Conservation (phyloP, 2,888 invertebrate species). For the Dromius quadrimaculatus region DNA sequence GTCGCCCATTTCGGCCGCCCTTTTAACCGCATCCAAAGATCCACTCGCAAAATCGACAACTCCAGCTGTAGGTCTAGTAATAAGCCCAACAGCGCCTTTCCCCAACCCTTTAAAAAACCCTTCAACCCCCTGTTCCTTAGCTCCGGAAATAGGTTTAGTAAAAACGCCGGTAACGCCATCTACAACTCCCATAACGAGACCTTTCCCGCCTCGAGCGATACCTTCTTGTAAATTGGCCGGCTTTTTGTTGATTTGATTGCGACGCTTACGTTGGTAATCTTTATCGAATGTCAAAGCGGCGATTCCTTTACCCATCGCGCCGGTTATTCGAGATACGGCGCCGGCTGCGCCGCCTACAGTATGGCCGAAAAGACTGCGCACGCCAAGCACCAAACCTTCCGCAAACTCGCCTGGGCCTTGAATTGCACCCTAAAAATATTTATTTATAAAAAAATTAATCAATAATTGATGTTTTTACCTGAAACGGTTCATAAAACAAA, state of each 20-base stretch:
- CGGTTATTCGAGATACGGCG: conserved; percentile 89
- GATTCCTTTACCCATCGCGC: conserved; percentile 87
- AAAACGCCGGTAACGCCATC: conserved; percentile 98
- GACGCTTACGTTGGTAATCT: conserved; percentile 93
- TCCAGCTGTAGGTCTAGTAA: conserved; percentile 96
- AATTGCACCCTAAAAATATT: conserved; percentile 87
- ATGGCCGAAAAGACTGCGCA: conserved; percentile 94
- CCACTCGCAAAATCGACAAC: conserved; percentile 98
- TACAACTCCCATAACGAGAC: conserved; percentile 94
- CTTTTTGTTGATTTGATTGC: conserved; percentile 89
- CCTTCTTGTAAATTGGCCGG: conserved; percentile 92
- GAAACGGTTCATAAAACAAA: conserved; percentile 98
- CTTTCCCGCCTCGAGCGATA: conserved; percentile 93
- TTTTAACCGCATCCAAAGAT: conserved; percentile 94
- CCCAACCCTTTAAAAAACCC: conserved; percentile 93
- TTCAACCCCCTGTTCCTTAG: conserved; percentile 91
- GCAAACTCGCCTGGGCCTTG: conserved; percentile 99
- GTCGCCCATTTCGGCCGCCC: conserved; percentile 81
- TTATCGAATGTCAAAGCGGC: conserved; percentile 95
- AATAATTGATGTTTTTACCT: conserved; percentile 70
- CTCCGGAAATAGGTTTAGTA: conserved; percentile 94
- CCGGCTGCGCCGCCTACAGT: conserved; percentile 98
- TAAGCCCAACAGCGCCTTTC: conserved; percentile 94
- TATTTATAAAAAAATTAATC: conserved; percentile 18
- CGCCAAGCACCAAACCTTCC: conserved; percentile 94